A percentile compares a stretch with the other conserved stretches of the same genome.
Evolutionary conservation across 2,888 invertebrate genomes (phyloP).

Genomic region (Penaeus monodon): DNA sequence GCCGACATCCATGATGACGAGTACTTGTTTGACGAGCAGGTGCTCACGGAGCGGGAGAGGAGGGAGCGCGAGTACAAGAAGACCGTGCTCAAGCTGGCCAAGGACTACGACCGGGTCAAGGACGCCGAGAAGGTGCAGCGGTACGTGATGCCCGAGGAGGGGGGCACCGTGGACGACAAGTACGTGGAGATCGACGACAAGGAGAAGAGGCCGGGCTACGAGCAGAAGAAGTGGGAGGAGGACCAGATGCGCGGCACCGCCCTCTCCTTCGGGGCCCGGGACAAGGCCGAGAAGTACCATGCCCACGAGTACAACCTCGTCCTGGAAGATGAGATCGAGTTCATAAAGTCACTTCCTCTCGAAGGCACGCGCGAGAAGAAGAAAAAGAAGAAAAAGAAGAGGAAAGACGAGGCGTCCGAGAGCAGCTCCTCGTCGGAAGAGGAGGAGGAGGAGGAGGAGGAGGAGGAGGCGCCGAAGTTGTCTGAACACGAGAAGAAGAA

Average conservation of each 20-base stretch:
- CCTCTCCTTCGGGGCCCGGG: conserved; percentile 65
- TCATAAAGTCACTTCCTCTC: conserved; percentile 89
- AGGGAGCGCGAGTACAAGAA: conserved; percentile 90
- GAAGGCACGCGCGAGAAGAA: conserved; percentile 76
- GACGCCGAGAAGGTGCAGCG: conserved; percentile 93
- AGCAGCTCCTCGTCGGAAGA: conserved; percentile 44
- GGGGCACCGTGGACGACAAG: conserved; percentile 54
- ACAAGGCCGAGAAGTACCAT: conserved; percentile 75
- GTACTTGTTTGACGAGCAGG: conserved; percentile 88
- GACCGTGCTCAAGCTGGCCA: conserved; percentile 88
- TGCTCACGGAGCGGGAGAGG: conserved; percentile 87
- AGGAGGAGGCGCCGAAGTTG: conserved; percentile 75
- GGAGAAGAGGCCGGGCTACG: conserved; percentile 77
- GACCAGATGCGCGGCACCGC: conserved; percentile 80
- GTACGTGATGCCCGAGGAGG: conserved; percentile 88
- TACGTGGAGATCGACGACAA: conserved; percentile 78
- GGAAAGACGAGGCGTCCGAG: background rate
- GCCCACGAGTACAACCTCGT: conserved; percentile 89
- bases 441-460: conserved; percentile 41
- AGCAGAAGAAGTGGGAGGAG: conserved; percentile 93
- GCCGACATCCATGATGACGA: conserved; percentile 96
- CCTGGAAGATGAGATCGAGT: conserved; percentile 97
- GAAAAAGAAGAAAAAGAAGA: conserved; percentile 61
- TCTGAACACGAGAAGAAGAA: conserved; percentile 81
- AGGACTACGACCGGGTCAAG: conserved; percentile 94